phyloP scores from a whole-genome alignment of 2,888 invertebrate genomes.

The Drosophila falleni region DNA sequence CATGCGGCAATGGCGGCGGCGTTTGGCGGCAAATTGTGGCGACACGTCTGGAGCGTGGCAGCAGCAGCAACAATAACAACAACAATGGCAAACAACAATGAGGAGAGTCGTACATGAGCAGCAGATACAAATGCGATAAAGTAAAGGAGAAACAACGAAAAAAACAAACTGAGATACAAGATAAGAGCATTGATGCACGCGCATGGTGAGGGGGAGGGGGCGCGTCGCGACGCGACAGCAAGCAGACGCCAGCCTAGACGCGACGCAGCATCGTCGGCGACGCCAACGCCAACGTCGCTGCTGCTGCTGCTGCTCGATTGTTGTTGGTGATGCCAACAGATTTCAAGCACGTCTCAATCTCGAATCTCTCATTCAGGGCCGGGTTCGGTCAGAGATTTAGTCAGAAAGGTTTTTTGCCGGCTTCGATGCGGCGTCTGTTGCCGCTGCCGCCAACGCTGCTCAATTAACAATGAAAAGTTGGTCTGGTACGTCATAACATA shows the following conservation, averaged over 20 bases:
- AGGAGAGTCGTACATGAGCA: constrained; percentile 29
- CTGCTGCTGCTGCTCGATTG: constrained; percentile 8
- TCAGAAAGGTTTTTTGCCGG: constrained; percentile 55
- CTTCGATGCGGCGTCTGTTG: constrained; percentile 9
- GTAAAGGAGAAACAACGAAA: constrained; percentile 35
- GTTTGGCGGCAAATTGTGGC: constrained; percentile 83
- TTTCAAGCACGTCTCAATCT: constrained; percentile 72
- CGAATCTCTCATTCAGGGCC: constrained; percentile 59
- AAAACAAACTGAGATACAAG: constrained; percentile 56
- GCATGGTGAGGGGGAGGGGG: constrained; percentile 15
- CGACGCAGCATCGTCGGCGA: constrained; percentile 49
- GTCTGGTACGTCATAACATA: constrained; percentile 78
- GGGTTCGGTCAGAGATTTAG: constrained; percentile 35
- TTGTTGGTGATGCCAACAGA: constrained; percentile 61
- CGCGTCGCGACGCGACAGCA: constrained; percentile 55
- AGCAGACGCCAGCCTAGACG: constrained; percentile 52
- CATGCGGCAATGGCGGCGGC: constrained; percentile 57
- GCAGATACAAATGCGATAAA: constrained; percentile 58
- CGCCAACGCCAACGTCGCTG: constrained; percentile 21
- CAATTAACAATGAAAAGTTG: constrained; percentile 74
- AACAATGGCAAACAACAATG: constrained; percentile 39
- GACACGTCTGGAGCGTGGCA: constrained; percentile 82
- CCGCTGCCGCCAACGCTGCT: constrained; percentile 61
- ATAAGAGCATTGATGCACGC: constrained; percentile 63
- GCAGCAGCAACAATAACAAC: constrained; percentile 53